A percentile compares a stretch with the other conserved stretches of the same genome.
Evolutionary conservation across 1,140 invertebrate species (phyloP).

Genomic region (Drosophila eugracilis): DNA sequence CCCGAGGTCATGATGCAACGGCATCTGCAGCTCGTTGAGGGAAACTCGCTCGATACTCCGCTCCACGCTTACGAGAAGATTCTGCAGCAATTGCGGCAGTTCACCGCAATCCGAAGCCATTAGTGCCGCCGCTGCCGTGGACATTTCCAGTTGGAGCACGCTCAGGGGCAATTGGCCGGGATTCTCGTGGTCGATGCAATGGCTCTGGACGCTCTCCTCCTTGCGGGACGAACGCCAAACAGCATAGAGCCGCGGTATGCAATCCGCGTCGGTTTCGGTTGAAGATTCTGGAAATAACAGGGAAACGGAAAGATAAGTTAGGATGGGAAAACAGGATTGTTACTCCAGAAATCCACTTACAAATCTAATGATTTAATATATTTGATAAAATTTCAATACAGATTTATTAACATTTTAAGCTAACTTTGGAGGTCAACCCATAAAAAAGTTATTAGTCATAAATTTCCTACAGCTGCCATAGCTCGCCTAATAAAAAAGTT

Average conservation of each 20-base stretch:
- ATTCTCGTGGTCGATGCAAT: conserved; percentile 68
- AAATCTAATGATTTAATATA: not conserved
- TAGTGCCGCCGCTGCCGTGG: conserved; percentile 64
- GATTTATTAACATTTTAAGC: not conserved
- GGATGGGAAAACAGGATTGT: no score
- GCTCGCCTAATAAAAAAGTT: no score
- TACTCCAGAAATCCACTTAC: no score
- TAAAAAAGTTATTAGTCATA: conserved; percentile 4
- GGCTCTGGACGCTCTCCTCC: conserved; percentile 59
- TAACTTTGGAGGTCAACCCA: not conserved
- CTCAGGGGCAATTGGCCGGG: conserved; percentile 59
- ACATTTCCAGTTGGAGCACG: conserved; percentile 68
- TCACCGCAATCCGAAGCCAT: conserved; percentile 80
- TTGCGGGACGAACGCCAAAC: conserved; percentile 75
- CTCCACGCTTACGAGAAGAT: conserved; percentile 88
- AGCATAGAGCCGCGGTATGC: conserved; percentile 69
- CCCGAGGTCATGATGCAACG: conserved; percentile 85
- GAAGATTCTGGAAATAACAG: conserved; percentile 24
- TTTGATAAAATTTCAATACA: not conserved
- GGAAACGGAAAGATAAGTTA: not conserved
- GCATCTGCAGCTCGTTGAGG: conserved; percentile 88
- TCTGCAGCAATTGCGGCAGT: conserved; percentile 87
- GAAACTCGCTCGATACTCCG: conserved; percentile 89
- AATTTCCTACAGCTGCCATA: not conserved
- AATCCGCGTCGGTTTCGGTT: conserved; percentile 46